Evolutionary conservation across 2,797 vertebrate genomes (phyloP).

Genomic region (Scyliorhinus canicula): DNA sequence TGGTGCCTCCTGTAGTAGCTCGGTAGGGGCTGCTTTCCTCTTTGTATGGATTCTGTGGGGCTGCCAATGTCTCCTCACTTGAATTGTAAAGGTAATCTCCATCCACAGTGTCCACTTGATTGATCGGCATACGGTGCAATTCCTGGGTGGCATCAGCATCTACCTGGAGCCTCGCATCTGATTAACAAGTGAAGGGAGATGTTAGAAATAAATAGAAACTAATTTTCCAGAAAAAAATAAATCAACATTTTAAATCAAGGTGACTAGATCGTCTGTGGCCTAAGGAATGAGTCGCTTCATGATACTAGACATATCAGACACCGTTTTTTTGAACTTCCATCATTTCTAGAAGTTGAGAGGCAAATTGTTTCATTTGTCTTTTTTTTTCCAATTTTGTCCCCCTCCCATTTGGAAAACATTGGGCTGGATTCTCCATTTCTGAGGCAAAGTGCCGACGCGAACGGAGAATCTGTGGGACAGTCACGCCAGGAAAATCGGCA

Average conservation of each 20-base stretch:
- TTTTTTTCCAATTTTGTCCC: background rate
- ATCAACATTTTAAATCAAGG: background rate
- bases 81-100: constrained; percentile 43
- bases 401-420: background rate
- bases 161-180: constrained; percentile 50
- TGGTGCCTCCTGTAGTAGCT: constrained; percentile 46
- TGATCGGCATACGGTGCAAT: constrained; percentile 40
- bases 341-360: background rate
- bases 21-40: constrained; percentile 48
- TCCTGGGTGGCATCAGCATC: constrained; percentile 47
- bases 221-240: background rate
- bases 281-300: background rate
- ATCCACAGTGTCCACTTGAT: constrained; percentile 40
- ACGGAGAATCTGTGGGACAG: too few species aligned
- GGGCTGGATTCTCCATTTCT: too few species aligned
- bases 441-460: too few species aligned
- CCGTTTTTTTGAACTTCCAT: background rate
- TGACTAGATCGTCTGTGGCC: background rate
- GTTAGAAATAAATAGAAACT: background rate
- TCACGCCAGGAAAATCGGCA: too few species aligned
- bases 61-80: constrained; percentile 46
- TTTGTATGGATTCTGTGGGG: constrained; percentile 44
- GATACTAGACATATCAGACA: background rate
- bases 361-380: background rate
- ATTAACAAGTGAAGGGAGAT: constrained; percentile 26